A percentile compares a stretch with the other conserved stretches of the same genome.
Evolutionary conservation across 2,888 invertebrate genomes (phyloP).

Genomic region (Achlya flavicornis): DNA sequence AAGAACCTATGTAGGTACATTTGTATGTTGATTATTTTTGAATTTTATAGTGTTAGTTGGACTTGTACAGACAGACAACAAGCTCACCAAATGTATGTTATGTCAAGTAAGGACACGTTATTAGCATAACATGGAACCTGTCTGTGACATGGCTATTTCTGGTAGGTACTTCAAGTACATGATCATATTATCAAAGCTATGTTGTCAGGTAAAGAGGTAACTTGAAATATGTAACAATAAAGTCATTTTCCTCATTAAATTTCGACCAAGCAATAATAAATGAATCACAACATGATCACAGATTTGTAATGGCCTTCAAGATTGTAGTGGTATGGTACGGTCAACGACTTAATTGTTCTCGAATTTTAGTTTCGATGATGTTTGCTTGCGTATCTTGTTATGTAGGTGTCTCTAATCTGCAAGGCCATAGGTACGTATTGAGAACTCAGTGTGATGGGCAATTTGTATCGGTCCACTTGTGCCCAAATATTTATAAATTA

Average conservation of each 20-base stretch:
- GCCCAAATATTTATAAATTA: not conserved
- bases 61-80: too few species aligned
- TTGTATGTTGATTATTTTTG: too few species aligned
- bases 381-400: slow-evolving; percentile 50
- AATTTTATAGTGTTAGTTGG: too few species aligned
- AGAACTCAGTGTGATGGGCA: not conserved
- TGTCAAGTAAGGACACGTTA: too few species aligned
- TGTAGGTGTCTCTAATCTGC: slow-evolving; percentile 70
- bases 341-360: slow-evolving; percentile 55
- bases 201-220: too few species aligned
- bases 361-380: slow-evolving; percentile 42
- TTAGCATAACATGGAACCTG: too few species aligned
- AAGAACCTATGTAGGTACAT: too few species aligned
- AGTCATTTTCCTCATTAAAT: not conserved
- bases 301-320: slow-evolving; percentile 51
- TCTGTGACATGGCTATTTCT: too few species aligned
- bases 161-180: too few species aligned
- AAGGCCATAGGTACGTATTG: slow-evolving; percentile 53
- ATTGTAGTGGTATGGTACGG: slow-evolving; percentile 39
- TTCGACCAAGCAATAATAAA: slow-evolving; percentile 7
- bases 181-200: too few species aligned
- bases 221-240: too few species aligned
- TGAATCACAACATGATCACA: slow-evolving; percentile 20
- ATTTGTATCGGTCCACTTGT: not conserved
- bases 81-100: too few species aligned